phyloP scores from a whole-genome alignment of 2,113 vertebrate species.

The zebrafish (Danio rerio) region DNA sequence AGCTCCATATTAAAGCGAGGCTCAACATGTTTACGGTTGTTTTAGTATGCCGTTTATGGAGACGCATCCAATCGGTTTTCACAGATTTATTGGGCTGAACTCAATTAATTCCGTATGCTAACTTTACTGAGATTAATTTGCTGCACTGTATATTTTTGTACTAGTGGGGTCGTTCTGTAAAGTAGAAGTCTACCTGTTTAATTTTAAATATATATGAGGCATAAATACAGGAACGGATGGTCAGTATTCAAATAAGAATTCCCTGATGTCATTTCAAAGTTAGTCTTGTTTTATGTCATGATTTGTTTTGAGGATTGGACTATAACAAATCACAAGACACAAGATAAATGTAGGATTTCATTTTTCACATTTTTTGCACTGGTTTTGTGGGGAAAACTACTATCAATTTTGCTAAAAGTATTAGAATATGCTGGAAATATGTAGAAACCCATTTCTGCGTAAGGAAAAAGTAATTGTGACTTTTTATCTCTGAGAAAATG shows the following conservation, averaged over 20 bases:
- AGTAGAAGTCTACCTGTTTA: slow-evolving; percentile 36
- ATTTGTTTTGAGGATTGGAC: not conserved
- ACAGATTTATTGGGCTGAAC: not conserved
- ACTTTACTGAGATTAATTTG: slow-evolving; percentile 39
- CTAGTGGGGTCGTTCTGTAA: slow-evolving; percentile 42
- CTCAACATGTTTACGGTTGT: slow-evolving; percentile 12
- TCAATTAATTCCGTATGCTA: slow-evolving; percentile 24
- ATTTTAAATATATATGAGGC: slow-evolving; percentile 15
- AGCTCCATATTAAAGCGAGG: slow-evolving; percentile 35
- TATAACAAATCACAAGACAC: not conserved
- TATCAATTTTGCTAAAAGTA: not conserved
- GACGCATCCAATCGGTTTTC: not conserved
- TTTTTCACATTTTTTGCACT: not conserved
- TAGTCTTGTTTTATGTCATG: not conserved
- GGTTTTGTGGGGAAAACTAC: not conserved
- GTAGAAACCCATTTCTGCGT: no score
- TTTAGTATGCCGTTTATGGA: slow-evolving; percentile 19
- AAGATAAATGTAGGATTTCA: no score
- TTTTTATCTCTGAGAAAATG: no score
- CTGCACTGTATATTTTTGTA: slow-evolving; percentile 54
- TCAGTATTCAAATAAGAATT: not conserved
- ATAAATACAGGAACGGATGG: not conserved
- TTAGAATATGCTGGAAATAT: not conserved
- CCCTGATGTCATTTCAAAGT: not conserved
- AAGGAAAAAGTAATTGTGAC: no score